Base-by-base conservation (phyloP, 2,797 vertebrate species). In the Parauchenoglanis punctatus region DNA sequence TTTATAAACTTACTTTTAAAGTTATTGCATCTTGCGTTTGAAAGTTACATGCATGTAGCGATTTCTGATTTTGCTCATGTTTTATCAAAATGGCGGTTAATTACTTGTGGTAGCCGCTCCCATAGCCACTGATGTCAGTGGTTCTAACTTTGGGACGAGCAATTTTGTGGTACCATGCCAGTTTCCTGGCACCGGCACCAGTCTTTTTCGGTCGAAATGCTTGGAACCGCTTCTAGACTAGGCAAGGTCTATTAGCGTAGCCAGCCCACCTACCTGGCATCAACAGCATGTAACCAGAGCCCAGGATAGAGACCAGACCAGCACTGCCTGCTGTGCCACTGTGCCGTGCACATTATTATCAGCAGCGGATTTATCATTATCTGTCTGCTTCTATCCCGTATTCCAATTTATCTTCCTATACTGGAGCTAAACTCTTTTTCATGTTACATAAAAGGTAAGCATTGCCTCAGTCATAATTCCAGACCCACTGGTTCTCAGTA, bases 341-440 rank as follows among this genome's bases (percentile, higher is more conserved):
- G 56, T 81, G 54, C 54, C 17, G 0, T 78, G 52, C n/a, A 81
- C 78, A 17, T 65, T 46, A 83, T 83, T 54, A 35, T 76, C 78
- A 73, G 44, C n/a, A 82, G 23, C 28, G 15, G 78, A 61, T 65
- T 87, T 78, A 87, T 54, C 59, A 65, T 87, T 31, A 78, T 25
- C 7, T 25, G 23, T 35, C 72, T 70, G 61, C 65, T 84, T 70
- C 72, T n/a, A 49, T 75, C 20, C n/a, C 23, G 12, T 63, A 73
- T 58, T 75, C 10, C 81, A 75, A 56, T 83, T 78, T 44, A 78
- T 67, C 81, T 82, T 63, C 7, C 80, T 63, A 81, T 80, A 40
- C 56, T 59, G 31, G 54, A 59, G 56, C 77, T 13, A 59, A 59
- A 25, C 56, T 59, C 56, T 77, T 80, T 81, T 18, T 31, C 58